Base-by-base conservation (phyloP, 2,113 vertebrate genomes). In the Pungitius pungitius region DNA sequence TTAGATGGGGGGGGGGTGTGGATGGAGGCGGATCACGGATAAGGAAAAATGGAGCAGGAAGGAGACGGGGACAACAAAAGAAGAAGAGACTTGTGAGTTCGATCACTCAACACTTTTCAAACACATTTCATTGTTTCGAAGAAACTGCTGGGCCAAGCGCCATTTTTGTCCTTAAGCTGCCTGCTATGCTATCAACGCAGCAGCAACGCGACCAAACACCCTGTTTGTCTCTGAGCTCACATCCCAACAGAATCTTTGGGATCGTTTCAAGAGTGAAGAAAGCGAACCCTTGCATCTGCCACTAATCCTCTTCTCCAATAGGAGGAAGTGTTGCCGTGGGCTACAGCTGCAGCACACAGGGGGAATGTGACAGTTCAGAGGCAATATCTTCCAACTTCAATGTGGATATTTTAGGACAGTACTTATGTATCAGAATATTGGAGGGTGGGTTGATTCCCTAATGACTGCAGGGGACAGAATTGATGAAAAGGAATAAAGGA, bases 321-420 rank as follows among this genome's bases (percentile, higher is more conserved):
- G 69, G 59, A 79, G n/a, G 55, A 14, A 62, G 26, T 7, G 33
- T 35, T 43, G 77, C 74, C 74, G 67, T 27, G 14, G 73, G 81
- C 76, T 74, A 54, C 65, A 78, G 59, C 80, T 65, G 72, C 77
- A 59, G 62, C 57, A 69, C 75, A 77, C 40, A 33, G 69, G 56
- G 26, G 75, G 72, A 69, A 82, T 77, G 70, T 80, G 78, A 81
- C 82, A 75, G 59, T 78, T 79, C 58, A 39, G 55, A 72, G 69
- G 37, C 73, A 43, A 49, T 40, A 71, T 64, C 72, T 66, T 57
- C 75, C 22, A 45, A 52, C 74, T 75, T 82, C 60, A 70, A 52
- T 79, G 80, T 59, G 83, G 76, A 66, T 78, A 81, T 83, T 85
- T 84, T 77, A 74, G 71, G 81, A 84, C 63, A 69, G 45, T 57